phyloP scores from a whole-genome alignment of 1,140 invertebrate species.

The Drosophila ambigua region DNA sequence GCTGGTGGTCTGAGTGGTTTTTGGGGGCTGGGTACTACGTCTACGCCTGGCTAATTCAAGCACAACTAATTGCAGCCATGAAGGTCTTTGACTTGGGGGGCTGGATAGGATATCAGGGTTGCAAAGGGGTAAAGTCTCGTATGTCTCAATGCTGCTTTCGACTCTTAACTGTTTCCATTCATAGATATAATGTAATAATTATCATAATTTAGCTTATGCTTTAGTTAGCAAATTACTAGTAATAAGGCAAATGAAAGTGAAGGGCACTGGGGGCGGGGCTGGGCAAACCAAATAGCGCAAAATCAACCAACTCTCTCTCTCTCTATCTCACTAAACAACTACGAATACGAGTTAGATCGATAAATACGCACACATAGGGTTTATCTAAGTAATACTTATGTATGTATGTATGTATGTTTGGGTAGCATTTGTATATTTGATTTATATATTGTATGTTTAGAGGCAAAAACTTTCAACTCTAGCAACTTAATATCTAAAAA shows the following conservation, averaged over 20 bases:
- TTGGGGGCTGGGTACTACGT: neutral
- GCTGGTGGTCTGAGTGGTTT: neutral
- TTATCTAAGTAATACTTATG: slow-evolving; percentile 45
- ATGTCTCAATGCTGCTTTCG: slow-evolving; percentile 48
- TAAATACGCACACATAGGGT: slow-evolving; percentile 9
- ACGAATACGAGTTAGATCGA: slow-evolving; percentile 3
- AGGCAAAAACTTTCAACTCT: slow-evolving; percentile 61
- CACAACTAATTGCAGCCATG: slow-evolving; percentile 60
- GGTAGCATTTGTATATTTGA: slow-evolving; percentile 54
- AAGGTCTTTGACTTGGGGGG: slow-evolving; percentile 21
- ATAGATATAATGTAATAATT: slow-evolving; percentile 55
- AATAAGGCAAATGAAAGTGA: slow-evolving; percentile 79
- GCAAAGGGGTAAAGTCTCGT: slow-evolving; percentile 22
- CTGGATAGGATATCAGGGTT: slow-evolving; percentile 11
- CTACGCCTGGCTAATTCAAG: slow-evolving; percentile 41
- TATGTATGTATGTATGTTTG: slow-evolving; percentile 29
- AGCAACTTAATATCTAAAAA: slow-evolving; percentile 68
- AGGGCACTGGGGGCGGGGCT: slow-evolving; percentile 70
- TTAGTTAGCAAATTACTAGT: slow-evolving; percentile 68
- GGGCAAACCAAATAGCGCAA: slow-evolving; percentile 54
- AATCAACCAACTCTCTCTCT: slow-evolving; percentile 39
- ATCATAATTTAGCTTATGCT: slow-evolving; percentile 69
- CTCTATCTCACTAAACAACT: slow-evolving; percentile 5
- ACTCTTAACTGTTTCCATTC: slow-evolving; percentile 35
- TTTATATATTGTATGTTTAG: slow-evolving; percentile 41